A percentile compares a stretch with the other conserved stretches of the same genome.
Conservation (phyloP, 2,113 vertebrate genomes). For the Chitala chitala region DNA sequence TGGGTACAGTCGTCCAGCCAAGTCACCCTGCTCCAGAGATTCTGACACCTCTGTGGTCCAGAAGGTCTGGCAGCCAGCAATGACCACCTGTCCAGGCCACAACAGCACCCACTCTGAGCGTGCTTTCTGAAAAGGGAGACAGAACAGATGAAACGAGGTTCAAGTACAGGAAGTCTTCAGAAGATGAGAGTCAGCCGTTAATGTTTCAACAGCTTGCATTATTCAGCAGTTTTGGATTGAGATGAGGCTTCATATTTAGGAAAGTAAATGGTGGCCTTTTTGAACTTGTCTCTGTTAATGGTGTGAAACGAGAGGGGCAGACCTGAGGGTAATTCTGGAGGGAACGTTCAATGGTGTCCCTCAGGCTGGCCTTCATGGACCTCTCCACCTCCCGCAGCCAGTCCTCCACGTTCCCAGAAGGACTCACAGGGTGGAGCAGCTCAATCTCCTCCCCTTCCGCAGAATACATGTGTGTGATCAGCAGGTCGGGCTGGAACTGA, state of each 20-base stretch:
- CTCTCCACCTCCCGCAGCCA: conserved; percentile 82
- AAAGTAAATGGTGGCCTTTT: too few relatives aligned
- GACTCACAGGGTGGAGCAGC: conserved; percentile 61
- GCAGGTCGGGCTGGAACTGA: conserved; percentile 76
- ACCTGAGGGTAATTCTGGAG: conserved; percentile 72
- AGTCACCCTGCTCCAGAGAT: conserved; percentile 68
- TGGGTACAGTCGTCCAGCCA: conserved; percentile 68
- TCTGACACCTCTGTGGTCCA: conserved; percentile 83
- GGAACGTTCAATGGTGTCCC: conserved; percentile 71
- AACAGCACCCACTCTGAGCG: conserved; percentile 76
- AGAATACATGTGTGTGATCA: conserved; percentile 89
- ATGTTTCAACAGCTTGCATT: background rate
- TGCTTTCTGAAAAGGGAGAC: conserved; percentile 39
- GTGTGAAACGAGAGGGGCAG: conserved; percentile 10
- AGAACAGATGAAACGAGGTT: background rate
- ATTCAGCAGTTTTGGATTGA: too few relatives aligned
- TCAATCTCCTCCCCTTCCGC: conserved; percentile 83
- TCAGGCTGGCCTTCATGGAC: conserved; percentile 78
- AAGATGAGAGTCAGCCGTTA: background rate
- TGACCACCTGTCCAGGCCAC: conserved; percentile 93
- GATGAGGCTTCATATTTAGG: too few relatives aligned
- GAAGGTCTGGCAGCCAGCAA: conserved; percentile 85
- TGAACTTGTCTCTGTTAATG: background rate
- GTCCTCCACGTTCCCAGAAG: conserved; percentile 77
- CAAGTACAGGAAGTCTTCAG: background rate